Conservation (phyloP, 2,113 vertebrate genomes). For the Corydoras maculifer region DNA sequence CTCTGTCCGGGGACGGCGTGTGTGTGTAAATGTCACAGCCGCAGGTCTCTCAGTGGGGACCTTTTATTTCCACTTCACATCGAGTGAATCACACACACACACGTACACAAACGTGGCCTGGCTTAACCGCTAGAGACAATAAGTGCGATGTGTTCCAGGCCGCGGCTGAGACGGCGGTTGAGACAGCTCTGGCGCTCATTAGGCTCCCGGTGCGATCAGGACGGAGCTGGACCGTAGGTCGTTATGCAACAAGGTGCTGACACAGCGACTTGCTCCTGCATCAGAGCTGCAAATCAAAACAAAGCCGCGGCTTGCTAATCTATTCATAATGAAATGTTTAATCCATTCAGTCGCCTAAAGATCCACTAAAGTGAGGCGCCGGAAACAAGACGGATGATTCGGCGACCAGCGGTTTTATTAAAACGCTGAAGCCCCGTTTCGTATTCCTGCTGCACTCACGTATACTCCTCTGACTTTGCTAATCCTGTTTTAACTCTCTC, state of each 20-base stretch:
- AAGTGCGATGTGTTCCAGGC: not conserved
- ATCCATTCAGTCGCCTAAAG: not conserved
- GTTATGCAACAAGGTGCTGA: not conserved
- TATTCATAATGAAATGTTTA: too few species aligned
- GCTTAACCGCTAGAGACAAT: not conserved
- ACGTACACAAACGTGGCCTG: conserved; percentile 1
- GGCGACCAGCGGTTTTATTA: conserved; percentile 30
- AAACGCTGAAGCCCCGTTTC: conserved; percentile 5
- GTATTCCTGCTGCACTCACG: not conserved
- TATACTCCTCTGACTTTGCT: not conserved
- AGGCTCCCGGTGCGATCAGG: not conserved
- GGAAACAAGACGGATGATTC: conserved; percentile 1
- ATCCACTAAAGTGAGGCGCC: not conserved
- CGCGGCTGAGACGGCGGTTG: too few species aligned
- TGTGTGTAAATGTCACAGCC: conserved; percentile 33
- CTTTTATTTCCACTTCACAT: conserved; percentile 14
- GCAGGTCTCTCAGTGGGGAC: conserved; percentile 28
- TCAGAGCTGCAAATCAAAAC: not conserved
- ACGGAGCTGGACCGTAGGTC: not conserved
- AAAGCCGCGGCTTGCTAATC: not conserved
- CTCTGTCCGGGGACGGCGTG: not conserved
- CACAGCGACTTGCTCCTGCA: not conserved
- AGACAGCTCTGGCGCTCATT: not conserved
- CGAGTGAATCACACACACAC: too few species aligned
- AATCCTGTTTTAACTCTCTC: not conserved